Evolutionary conservation across 2,113 vertebrate species (phyloP).

Genomic region (Xiphorhynchus elegans): DNA sequence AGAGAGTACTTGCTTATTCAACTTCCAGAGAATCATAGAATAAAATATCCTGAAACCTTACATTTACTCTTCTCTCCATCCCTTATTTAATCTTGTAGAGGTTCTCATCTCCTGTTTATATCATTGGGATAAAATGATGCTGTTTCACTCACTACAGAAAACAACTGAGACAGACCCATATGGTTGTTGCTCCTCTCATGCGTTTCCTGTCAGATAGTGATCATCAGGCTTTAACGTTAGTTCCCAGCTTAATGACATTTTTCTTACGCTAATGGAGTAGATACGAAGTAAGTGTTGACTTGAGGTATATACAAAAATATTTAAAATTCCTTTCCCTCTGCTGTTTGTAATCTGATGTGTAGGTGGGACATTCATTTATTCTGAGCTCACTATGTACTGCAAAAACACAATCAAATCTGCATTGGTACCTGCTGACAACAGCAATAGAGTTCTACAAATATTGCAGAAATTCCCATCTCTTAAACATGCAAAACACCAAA

Average conservation of each 20-base stretch:
- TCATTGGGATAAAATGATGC: background rate
- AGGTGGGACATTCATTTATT: background rate
- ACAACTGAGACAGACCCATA: background rate
- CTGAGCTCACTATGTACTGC: background rate
- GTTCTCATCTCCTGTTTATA: background rate
- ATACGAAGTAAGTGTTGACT: background rate
- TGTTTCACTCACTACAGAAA: background rate
- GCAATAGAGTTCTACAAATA: background rate
- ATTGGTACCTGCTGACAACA: background rate
- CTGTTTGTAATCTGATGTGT: background rate
- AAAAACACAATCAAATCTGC: background rate
- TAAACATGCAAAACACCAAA: background rate
- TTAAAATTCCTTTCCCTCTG: background rate
- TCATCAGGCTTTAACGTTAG: background rate
- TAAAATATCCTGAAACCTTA: background rate
- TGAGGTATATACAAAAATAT: background rate
- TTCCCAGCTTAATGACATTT: background rate
- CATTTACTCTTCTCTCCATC: background rate
- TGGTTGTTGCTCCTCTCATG: background rate
- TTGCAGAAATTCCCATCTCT: background rate
- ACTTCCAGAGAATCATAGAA: background rate
- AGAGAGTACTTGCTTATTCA: background rate
- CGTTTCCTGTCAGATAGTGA: background rate
- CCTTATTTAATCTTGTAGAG: background rate
- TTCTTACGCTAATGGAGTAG: background rate